Base-by-base conservation (phyloP, 2,888 invertebrate genomes). In the Smittia sp. region DNA sequence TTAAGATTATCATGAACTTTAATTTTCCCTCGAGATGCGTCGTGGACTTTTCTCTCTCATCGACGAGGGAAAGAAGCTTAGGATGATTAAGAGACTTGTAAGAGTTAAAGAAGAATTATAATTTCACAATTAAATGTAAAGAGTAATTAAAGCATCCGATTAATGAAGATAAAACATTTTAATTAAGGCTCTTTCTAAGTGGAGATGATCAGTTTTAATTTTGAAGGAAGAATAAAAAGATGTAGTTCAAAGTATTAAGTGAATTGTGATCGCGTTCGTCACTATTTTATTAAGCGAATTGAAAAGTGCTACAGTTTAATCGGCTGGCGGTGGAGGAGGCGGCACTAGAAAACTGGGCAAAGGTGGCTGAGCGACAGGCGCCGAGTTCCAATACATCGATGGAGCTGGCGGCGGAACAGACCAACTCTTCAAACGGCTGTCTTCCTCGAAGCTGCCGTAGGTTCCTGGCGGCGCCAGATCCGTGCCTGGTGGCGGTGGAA, bases 171-270 rank as follows among this genome's bases (percentile, higher is more conserved):
- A 46, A 13, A 46, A 46, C 46, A 2, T 46, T 67, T 38, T 67
- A 67, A 67, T 67, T 67, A 67, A 39, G 66, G 39, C 66, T 39
- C 11, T 68, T 68, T 68, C 68, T 68, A 68, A 46, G 46, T 68
- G 68, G 68, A 38, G 38, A 18, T 32, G 15, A 58, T 58, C 58
- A 58, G 32, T 58, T 58, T 58, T 58, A 58, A 41, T 65, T 20
- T 46, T 68, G 68, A 68, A n/a, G 32, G 41, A 68, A 27, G 27
- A 68, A 41, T 66, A 68, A 68, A 41, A 41, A 41, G 39, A 20
- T 41, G 68, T 68, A 68, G 68, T 68, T 68, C 68, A 68, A 66
- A 68, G 68, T 68, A 68, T 68, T 68, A 68, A 68, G 24, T 41
- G 58, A 58, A 58, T 22, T 22, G 46, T 46, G 46, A 46, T 3